Percentiles rank a stretch among this genome's conserved stretches.
Conservation (phyloP, 1,140 invertebrate genomes). For the Heliconius eleuchia region DNA sequence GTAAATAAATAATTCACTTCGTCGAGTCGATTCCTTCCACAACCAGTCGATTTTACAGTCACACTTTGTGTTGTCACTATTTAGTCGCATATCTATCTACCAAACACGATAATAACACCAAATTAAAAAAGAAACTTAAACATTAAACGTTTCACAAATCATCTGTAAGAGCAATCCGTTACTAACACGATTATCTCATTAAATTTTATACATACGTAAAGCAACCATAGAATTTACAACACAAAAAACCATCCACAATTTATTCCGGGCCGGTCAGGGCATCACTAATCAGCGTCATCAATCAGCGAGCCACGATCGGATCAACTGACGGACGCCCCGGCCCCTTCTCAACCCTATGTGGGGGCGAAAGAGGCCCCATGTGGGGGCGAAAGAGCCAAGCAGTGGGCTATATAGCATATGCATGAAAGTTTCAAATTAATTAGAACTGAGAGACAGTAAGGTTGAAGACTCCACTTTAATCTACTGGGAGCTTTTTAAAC, state of each 20-base stretch:
- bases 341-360: conserved; percentile 33
- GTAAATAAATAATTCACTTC: too few species aligned
- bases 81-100: too few species aligned
- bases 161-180: too few species aligned
- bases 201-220: conserved; percentile 55
- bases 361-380: conserved; percentile 9
- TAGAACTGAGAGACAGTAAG: conserved; percentile 24
- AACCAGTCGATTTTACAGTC: too few species aligned
- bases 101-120: too few species aligned
- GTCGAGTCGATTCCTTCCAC: too few species aligned
- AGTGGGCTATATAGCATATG: conserved; percentile 20
- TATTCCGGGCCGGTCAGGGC: conserved; percentile 70
- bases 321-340: conserved; percentile 66
- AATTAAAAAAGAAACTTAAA: too few species aligned
- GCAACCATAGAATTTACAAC: conserved; percentile 41
- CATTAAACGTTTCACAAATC: too few species aligned
- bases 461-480: conserved; percentile 5
- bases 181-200: conserved; percentile 43
- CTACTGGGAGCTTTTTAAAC: not conserved
- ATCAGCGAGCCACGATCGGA: conserved; percentile 73
- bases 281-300: conserved; percentile 79
- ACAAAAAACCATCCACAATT: conserved; percentile 64
- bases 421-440: conserved; percentile 38
- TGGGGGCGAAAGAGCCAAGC: conserved; percentile 6
- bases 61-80: too few species aligned